These are phyloP conservation scores for Drosophila funebris DNA, from an alignment of 1,140 invertebrate species.

Conservation along the genomic window DNA sequence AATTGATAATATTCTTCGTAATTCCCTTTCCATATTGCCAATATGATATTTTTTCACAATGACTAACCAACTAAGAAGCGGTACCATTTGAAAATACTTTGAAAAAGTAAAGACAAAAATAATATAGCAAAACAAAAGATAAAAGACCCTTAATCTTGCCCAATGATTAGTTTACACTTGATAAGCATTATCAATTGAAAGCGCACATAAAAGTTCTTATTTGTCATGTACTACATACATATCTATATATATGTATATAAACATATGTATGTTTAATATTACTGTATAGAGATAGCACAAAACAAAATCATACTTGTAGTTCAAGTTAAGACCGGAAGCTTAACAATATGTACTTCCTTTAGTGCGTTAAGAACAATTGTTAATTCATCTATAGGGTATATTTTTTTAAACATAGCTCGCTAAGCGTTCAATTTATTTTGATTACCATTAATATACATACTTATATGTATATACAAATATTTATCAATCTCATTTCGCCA, in stretches of 20 bases:
- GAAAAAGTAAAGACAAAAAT: not conserved
- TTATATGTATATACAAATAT: not conserved
- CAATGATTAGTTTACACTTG: not conserved
- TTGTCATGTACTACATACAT: not conserved
- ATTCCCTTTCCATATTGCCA: not conserved
- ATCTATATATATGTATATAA: not conserved
- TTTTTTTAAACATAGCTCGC: not conserved
- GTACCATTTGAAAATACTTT: not conserved
- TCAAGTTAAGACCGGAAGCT: not conserved
- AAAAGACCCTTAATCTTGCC: not conserved
- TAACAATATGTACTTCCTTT: not conserved
- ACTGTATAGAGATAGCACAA: not conserved
- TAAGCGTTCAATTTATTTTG: slow-evolving; percentile 7
- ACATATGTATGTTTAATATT: not conserved
- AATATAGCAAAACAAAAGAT: not conserved
- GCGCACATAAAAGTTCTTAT: not conserved
- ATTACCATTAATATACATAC: not conserved
- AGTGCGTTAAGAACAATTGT: slow-evolving; percentile 1
- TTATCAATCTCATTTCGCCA: slow-evolving; percentile 30
- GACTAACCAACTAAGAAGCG: not conserved
- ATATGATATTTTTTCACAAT: not conserved
- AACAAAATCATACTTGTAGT: too few relatives aligned
- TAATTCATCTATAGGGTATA: slow-evolving; percentile 6
- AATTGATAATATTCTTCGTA: not conserved
- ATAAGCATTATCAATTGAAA: too few relatives aligned